Conservation (phyloP, 1,140 invertebrate species). For the Musca domestica region DNA sequence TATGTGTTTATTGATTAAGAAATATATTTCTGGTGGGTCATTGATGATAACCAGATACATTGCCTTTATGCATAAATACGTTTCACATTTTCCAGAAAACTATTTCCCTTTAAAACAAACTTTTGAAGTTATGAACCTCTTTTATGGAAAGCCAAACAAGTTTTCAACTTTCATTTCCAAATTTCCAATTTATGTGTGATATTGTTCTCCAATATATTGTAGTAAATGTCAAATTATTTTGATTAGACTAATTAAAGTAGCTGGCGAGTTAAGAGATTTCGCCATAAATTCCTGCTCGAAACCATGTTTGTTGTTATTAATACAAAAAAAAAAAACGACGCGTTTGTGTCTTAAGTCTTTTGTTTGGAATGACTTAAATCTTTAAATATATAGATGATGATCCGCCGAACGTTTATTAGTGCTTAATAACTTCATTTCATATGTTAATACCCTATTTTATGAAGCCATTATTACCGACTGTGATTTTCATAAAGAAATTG, state of each 20-base stretch:
- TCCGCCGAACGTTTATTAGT: not conserved
- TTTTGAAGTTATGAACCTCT: no score
- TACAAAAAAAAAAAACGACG: no score
- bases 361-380: not conserved
- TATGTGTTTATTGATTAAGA: no score
- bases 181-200: not conserved
- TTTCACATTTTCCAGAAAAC: no score
- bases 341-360: slow-evolving; percentile 3
- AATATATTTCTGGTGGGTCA: no score
- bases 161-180: not conserved
- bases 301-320: no score
- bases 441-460: slow-evolving; percentile 14
- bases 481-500: no score
- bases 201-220: not conserved
- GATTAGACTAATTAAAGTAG: not conserved
- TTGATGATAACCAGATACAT: no score
- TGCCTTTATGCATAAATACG: no score
- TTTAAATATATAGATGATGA: not conserved
- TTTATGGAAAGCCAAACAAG: no score
- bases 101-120: no score
- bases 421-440: slow-evolving; percentile 4
- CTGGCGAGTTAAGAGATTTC: not conserved
- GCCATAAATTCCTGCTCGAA: no score
- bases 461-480: not conserved
- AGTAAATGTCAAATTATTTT: slow-evolving; percentile 5